These are phyloP conservation scores for Phalacrocorax brasilianus DNA, from an alignment of 2,113 vertebrate genomes.

Conservation along the genomic window DNA sequence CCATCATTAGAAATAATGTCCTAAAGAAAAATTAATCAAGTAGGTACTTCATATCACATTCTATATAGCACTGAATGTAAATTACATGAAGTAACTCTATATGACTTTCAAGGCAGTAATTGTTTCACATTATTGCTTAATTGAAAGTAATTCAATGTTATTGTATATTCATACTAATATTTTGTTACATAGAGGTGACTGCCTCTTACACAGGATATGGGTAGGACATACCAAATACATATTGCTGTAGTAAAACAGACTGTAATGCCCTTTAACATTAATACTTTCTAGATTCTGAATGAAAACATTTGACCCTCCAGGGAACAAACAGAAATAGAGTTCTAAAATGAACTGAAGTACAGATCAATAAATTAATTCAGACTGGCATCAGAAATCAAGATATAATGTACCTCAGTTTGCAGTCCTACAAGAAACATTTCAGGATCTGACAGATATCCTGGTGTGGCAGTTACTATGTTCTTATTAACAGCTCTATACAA, in stretches of 20 bases:
- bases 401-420: neutral
- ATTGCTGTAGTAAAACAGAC: neutral
- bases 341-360: constrained; percentile 5
- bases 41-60: neutral
- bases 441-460: neutral
- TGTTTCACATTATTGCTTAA: neutral
- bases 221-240: neutral
- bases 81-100: neutral
- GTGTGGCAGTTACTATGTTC: neutral
- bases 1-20: constrained; percentile 35
- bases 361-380: constrained; percentile 49
- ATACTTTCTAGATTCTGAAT: neutral
- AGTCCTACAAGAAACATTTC: neutral
- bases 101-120: neutral
- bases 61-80: neutral
- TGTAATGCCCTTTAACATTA: neutral
- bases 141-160: neutral
- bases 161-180: neutral
- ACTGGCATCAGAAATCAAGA: constrained; percentile 12
- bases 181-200: neutral
- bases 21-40: constrained; percentile 36
- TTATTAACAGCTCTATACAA: neutral
- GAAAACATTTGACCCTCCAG: neutral
- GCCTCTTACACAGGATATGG: neutral
- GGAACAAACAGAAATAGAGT: constrained; percentile 6